Conservation (phyloP, 1,140 invertebrate species). For the Dendrolimus kikuchii region DNA sequence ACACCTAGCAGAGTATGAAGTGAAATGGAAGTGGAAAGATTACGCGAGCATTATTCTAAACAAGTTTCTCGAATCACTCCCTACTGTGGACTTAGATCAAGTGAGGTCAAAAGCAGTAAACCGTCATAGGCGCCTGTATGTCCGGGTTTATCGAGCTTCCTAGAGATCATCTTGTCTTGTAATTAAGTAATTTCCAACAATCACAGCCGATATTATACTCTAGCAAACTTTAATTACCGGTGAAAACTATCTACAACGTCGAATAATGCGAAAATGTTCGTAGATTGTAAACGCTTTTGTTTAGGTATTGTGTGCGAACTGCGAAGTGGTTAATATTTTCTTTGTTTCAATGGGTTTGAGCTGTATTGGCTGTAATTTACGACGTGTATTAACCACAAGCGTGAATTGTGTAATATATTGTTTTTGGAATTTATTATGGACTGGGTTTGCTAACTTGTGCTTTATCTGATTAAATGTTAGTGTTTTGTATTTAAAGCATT, state of each 20-base stretch:
- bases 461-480: no score
- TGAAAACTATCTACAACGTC: constrained; percentile 38
- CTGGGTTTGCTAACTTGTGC: no score
- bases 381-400: no score
- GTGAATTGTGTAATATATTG: no score
- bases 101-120: constrained; percentile 53
- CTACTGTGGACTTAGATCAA: constrained; percentile 33
- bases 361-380: no score
- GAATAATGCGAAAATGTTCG: constrained; percentile 32
- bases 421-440: no score
- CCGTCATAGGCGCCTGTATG: constrained; percentile 34
- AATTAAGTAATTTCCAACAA: constrained; percentile 57
- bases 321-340: neutral
- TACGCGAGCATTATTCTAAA: no score
- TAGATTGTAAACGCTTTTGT: constrained; percentile 13
- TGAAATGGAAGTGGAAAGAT: no score
- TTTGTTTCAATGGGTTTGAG: constrained; percentile 2
- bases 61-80: no score
- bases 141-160: constrained; percentile 29
- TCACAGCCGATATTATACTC: constrained; percentile 48
- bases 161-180: constrained; percentile 30
- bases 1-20: no score
- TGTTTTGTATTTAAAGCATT: no score
- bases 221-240: constrained; percentile 54
- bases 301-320: constrained; percentile 4